Conservation (phyloP, 2,113 vertebrate genomes). For the Ursus arctos region DNA sequence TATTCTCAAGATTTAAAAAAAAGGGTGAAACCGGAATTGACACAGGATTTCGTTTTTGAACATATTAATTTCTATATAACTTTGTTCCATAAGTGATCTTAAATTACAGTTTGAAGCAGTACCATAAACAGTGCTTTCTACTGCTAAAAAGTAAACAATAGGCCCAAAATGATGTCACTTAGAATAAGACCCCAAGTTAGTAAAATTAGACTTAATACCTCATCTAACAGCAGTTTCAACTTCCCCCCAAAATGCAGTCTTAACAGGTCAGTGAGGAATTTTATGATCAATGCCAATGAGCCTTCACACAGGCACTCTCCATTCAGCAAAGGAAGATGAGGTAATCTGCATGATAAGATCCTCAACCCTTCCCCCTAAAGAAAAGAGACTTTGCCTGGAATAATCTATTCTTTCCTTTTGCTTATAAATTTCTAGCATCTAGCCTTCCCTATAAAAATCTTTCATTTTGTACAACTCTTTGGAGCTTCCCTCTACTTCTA, state of each 20-base stretch:
- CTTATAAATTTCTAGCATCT: background rate
- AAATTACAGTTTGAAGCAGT: background rate
- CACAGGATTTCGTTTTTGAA: conserved; percentile 26
- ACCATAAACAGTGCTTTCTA: background rate
- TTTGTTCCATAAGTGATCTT: background rate
- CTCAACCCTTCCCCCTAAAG: background rate
- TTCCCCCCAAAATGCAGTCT: background rate
- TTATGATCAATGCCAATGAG: background rate
- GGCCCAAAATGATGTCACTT: background rate
- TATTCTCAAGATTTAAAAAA: background rate
- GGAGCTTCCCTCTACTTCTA: background rate
- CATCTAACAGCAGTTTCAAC: background rate
- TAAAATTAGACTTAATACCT: background rate
- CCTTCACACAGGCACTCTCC: background rate
- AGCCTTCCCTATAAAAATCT: background rate
- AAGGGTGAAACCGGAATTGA: background rate
- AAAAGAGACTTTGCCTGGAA: background rate
- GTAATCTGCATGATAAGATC: background rate
- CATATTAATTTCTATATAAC: background rate
- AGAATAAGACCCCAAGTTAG: background rate
- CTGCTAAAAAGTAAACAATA: background rate
- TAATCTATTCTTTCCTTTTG: background rate
- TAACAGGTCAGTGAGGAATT: background rate
- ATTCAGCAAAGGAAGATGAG: background rate
- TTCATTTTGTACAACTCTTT: background rate